Percentiles rank a stretch among this genome's conserved stretches.
Conservation (phyloP, 2,113 vertebrate genomes). For the Onychostruthus taczanowskii region DNA sequence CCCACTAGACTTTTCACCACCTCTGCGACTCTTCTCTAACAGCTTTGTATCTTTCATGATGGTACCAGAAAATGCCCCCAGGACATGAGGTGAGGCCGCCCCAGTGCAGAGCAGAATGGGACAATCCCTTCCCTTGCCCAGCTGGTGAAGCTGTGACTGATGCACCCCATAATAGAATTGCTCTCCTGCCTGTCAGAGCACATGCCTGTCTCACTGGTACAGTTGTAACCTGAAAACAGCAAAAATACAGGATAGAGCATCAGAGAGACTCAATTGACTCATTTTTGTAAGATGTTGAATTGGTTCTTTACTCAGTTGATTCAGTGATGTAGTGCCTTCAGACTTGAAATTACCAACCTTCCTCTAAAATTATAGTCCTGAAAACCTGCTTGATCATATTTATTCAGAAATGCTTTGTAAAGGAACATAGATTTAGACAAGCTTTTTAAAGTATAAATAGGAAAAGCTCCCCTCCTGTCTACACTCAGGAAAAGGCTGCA, state of each 20-base stretch:
- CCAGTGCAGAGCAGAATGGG: background rate
- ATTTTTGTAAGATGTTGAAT: background rate
- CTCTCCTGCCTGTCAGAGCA: background rate
- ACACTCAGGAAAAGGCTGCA: background rate
- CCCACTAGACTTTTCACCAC: background rate
- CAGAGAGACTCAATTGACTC: background rate
- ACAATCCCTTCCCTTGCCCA: background rate
- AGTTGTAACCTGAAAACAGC: background rate
- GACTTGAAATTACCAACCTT: background rate
- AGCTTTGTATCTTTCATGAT: background rate
- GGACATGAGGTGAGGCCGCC: rapidly evolving
- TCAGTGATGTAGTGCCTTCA: background rate
- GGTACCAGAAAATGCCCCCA: background rate
- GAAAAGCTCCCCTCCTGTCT: background rate
- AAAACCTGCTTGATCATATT: background rate
- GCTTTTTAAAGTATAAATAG: background rate
- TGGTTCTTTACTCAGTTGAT: background rate
- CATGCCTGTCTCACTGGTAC: background rate
- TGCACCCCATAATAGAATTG: too few relatives aligned
- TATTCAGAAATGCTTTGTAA: background rate
- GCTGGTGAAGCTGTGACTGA: background rate
- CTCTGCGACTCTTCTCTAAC: background rate
- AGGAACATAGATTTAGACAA: background rate
- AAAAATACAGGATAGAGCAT: background rate
- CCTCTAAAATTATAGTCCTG: background rate